Conservation (phyloP, 2,888 invertebrate species). For the Podabrus alpinus region DNA sequence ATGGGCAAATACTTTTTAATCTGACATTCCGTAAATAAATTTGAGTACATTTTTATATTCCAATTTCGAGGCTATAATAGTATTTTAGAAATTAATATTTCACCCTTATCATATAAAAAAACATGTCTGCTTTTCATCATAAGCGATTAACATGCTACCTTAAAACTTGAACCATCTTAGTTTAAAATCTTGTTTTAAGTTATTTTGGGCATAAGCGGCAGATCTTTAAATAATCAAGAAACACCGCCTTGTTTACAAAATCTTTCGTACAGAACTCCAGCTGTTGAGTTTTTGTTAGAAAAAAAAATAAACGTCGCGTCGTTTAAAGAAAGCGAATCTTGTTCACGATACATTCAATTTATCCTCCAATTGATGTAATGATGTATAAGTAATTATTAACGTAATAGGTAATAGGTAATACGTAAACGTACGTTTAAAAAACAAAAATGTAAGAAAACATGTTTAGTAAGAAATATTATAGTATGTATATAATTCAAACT, state of each 20-base stretch:
- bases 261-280: too few species aligned
- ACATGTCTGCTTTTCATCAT: not conserved
- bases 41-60: not conserved
- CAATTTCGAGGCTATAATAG: too few species aligned
- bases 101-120: not conserved
- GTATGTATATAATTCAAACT: not conserved
- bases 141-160: not conserved
- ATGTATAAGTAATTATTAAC: not conserved
- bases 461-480: conserved; percentile 4
- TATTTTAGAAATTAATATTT: not conserved
- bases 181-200: not conserved
- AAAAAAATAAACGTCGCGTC: not conserved
- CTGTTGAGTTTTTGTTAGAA: not conserved
- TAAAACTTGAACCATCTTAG: not conserved
- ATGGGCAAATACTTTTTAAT: not conserved
- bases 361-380: not conserved
- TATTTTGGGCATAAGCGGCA: not conserved
- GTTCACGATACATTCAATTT: not conserved
- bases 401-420: not conserved
- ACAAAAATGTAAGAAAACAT: conserved; percentile 10
- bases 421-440: not conserved
- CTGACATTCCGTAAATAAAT: not conserved
- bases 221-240: not conserved
- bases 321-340: not conserved
- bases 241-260: not conserved